A percentile compares a stretch with the other conserved stretches of the same genome.
phyloP scores from a whole-genome alignment of 2,113 vertebrate species.

The Sialia sialis region DNA sequence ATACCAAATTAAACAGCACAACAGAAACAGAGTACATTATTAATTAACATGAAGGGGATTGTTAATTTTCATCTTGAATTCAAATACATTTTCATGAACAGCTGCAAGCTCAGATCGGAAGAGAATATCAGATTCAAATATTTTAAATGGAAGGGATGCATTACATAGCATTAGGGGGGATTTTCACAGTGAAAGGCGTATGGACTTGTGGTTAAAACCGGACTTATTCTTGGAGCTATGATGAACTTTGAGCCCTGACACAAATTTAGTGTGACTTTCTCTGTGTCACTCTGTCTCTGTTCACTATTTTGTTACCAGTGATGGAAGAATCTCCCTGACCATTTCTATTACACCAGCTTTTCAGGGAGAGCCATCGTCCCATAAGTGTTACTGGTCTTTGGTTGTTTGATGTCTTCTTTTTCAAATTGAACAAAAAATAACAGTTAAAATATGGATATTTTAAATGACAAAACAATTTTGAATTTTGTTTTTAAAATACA shows the following conservation, averaged over 20 bases:
- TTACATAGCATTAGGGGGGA: neutral
- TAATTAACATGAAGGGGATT: neutral
- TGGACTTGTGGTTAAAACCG: neutral
- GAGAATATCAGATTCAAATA: slow-evolving; percentile 11
- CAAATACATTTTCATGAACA: neutral
- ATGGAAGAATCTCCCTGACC: neutral
- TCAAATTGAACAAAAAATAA: neutral
- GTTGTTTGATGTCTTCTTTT: neutral
- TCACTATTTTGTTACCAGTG: fast-evolving
- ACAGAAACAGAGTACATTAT: neutral
- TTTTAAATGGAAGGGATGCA: slow-evolving; percentile 36
- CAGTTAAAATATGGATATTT: neutral
- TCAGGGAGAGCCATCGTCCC: neutral
- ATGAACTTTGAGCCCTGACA: neutral
- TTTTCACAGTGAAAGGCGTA: neutral
- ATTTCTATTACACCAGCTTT: neutral
- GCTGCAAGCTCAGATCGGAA: neutral
- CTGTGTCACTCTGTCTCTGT: fast-evolving
- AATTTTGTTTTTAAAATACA: neutral
- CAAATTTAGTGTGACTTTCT: neutral
- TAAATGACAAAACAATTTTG: neutral
- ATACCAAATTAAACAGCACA: neutral
- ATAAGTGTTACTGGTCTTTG: neutral
- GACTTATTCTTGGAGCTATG: neutral
- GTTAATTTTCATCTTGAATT: slow-evolving; percentile 16